Evolutionary conservation across 1,140 invertebrate genomes (phyloP).

Genomic region (Rhopalosiphum padi): DNA sequence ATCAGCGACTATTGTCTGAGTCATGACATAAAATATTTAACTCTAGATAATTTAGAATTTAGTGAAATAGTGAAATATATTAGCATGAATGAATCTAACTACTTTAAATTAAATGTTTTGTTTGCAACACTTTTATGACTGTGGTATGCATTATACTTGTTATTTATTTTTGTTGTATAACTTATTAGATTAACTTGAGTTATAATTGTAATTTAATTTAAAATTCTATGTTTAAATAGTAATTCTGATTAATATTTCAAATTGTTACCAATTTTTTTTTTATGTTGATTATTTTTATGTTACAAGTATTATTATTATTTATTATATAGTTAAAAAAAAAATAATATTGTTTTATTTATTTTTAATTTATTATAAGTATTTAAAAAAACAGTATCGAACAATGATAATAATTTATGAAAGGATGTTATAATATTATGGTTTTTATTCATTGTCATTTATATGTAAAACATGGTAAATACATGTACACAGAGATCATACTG

Average conservation of each 20-base stretch:
- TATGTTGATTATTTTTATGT: neutral
- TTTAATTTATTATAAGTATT: neutral
- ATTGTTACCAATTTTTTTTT: neutral
- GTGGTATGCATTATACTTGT: neutral
- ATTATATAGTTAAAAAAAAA: neutral
- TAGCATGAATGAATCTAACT: slow-evolving; percentile 27
- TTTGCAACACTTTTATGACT: neutral
- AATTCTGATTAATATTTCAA: neutral
- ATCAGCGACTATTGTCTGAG: slow-evolving; percentile 89
- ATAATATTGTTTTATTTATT: neutral
- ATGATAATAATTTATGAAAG: neutral
- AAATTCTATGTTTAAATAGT: neutral
- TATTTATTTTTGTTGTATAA: neutral
- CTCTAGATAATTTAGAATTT: neutral
- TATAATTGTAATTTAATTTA: slow-evolving; percentile 11
- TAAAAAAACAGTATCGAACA: neutral
- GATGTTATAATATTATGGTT: neutral
- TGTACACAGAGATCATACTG: neutral
- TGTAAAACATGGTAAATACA: neutral
- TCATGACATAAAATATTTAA: slow-evolving; percentile 69
- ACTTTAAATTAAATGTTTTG: neutral
- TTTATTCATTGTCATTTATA: neutral
- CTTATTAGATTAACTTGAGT: neutral
- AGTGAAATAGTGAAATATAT: neutral
- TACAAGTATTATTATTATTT: neutral